Percentiles rank a stretch among this genome's conserved stretches.
Conservation (phyloP, 2,888 invertebrate species). For the Tolmerus cingulatus region DNA sequence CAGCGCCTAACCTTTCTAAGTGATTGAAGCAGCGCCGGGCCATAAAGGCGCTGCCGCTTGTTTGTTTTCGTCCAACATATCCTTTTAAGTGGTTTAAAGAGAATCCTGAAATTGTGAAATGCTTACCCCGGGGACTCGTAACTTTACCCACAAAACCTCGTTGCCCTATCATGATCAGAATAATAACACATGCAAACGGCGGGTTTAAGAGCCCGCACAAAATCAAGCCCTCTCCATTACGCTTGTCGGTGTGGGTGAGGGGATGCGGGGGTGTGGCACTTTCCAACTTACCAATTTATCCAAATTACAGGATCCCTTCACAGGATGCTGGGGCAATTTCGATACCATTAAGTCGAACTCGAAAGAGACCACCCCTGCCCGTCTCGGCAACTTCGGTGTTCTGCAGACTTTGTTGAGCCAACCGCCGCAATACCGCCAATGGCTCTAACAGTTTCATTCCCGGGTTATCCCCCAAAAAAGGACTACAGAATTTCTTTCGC, state of each 20-base stretch:
- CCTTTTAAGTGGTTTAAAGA: slow-evolving; percentile 36
- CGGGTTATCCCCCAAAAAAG: neutral
- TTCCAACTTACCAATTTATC: slow-evolving; percentile 45
- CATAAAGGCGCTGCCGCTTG: slow-evolving; percentile 1
- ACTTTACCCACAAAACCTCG: slow-evolving; percentile 26
- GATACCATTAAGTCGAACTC: slow-evolving; percentile 46
- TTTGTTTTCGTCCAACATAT: neutral
- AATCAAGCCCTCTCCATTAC: slow-evolving; percentile 28
- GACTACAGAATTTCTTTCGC: slow-evolving; percentile 2
- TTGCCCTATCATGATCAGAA: slow-evolving; percentile 35
- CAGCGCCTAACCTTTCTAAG: slow-evolving; percentile 20
- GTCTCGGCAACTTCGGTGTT: neutral
- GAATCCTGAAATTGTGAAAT: slow-evolving; percentile 29
- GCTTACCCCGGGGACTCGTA: slow-evolving; percentile 32
- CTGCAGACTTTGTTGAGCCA: neutral
- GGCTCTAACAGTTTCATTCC: slow-evolving; percentile 1
- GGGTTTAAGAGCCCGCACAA: slow-evolving; percentile 26
- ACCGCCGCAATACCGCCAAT: slow-evolving; percentile 6
- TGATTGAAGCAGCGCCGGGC: slow-evolving; percentile 25
- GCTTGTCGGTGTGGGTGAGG: neutral
- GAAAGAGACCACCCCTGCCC: slow-evolving; percentile 22
- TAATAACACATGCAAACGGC: slow-evolving; percentile 38
- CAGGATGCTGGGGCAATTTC: slow-evolving; percentile 41
- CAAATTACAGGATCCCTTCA: slow-evolving; percentile 47
- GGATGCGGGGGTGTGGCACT: neutral